Conservation (phyloP, 2,797 vertebrate species). For the Trachops cirrhosus region DNA sequence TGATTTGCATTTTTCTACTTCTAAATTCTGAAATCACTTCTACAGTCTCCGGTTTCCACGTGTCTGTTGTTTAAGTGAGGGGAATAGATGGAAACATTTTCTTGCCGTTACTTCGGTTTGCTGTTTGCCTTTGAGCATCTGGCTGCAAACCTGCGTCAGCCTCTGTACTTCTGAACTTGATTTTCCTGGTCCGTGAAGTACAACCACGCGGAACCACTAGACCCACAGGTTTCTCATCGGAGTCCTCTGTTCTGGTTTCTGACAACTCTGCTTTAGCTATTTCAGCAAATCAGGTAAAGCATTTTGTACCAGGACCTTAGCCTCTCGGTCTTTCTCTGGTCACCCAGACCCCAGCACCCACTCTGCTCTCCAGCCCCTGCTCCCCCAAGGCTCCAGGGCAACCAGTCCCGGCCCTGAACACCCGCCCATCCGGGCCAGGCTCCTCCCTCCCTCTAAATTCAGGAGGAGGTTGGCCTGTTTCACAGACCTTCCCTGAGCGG, state of each 20-base stretch:
- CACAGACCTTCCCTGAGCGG: neutral
- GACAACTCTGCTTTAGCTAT: neutral
- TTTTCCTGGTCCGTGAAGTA: neutral
- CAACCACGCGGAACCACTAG: neutral
- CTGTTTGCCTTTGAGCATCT: neutral
- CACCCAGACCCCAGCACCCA: neutral
- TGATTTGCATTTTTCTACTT: neutral
- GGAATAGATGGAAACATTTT: neutral
- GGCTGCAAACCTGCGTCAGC: neutral
- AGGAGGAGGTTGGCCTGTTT: neutral
- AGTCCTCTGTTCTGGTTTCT: neutral
- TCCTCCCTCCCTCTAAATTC: neutral
- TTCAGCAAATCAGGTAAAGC: neutral
- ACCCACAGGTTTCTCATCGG: neutral
- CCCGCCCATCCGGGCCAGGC: neutral
- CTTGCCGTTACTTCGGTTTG: neutral
- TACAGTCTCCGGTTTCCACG: neutral
- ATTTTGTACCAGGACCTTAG: neutral
- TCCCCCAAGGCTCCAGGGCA: neutral
- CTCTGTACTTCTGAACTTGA: neutral
- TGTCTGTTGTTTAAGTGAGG: neutral
- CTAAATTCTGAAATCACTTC: neutral
- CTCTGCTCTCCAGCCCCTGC: neutral
- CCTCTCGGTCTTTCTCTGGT: neutral
- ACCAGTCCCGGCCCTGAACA: fast-evolving